These are phyloP conservation scores for Microtus agrestis DNA, from an alignment of 2,797 vertebrate species.

Conservation along the genomic window DNA sequence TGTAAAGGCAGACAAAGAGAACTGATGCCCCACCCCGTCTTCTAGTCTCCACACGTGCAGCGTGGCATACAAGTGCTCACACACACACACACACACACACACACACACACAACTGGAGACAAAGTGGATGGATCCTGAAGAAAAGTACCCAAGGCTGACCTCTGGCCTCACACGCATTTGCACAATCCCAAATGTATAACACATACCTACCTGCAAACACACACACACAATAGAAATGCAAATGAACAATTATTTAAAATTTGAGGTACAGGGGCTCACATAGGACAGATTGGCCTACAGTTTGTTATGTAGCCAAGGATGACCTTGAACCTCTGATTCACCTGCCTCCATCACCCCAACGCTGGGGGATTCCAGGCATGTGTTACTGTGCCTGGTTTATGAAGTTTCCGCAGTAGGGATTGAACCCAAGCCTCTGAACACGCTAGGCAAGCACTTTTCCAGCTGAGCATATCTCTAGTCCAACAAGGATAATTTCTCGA, in stretches of 20 bases:
- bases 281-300: background rate
- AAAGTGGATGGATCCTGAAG: background rate
- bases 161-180: background rate
- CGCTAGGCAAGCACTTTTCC: background rate
- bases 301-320: background rate
- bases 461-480: background rate
- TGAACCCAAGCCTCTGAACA: background rate
- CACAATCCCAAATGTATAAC: background rate
- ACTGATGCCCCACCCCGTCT: background rate
- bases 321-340: background rate
- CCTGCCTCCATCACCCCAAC: background rate
- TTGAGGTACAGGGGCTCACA: too few species aligned
- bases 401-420: background rate
- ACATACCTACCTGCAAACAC: background rate
- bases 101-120: background rate
- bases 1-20: background rate
- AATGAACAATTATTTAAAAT: background rate
- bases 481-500: background rate
- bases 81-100: background rate
- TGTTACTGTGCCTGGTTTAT: too few species aligned
- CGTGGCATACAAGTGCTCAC: background rate
- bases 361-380: background rate
- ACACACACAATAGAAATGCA: background rate
- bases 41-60: background rate
- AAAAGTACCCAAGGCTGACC: background rate